Evolutionary conservation across 2,113 vertebrate genomes (phyloP).

Genomic region (Phainopepla nitens): DNA sequence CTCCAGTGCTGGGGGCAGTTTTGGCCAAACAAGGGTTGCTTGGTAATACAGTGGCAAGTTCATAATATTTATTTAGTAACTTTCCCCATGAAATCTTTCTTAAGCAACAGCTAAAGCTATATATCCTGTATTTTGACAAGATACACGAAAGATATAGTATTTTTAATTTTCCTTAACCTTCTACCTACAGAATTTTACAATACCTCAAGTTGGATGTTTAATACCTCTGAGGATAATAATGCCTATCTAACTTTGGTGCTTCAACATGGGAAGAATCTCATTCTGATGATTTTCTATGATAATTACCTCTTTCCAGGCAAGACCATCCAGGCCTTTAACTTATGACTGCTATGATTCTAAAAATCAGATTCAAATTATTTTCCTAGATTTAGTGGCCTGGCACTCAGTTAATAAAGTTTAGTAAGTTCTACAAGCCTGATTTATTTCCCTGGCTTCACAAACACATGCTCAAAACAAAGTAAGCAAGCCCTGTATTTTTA

Average conservation of each 20-base stretch:
- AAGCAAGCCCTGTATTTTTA: neutral
- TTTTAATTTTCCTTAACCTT: neutral
- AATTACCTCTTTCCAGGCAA: neutral
- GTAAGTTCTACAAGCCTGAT: neutral
- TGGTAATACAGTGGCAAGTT: neutral
- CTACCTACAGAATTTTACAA: neutral
- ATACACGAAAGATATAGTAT: neutral
- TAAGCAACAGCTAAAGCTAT: neutral
- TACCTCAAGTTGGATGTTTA: neutral
- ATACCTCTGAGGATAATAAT: neutral
- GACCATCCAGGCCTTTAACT: neutral
- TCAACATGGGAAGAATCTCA: neutral
- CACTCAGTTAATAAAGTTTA: neutral
- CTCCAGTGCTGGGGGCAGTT: fast-evolving
- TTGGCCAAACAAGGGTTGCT: neutral
- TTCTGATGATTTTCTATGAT: neutral
- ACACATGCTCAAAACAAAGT: neutral
- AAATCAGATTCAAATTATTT: neutral
- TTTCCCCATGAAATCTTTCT: neutral
- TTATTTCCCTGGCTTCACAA: neutral
- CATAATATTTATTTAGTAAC: neutral
- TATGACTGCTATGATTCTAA: neutral
- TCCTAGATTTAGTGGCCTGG: neutral
- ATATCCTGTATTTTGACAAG: neutral
- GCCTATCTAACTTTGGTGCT: neutral